These are phyloP conservation scores for Yponomeuta malinellus DNA, from an alignment of 2,888 invertebrate genomes.

Conservation along the genomic window DNA sequence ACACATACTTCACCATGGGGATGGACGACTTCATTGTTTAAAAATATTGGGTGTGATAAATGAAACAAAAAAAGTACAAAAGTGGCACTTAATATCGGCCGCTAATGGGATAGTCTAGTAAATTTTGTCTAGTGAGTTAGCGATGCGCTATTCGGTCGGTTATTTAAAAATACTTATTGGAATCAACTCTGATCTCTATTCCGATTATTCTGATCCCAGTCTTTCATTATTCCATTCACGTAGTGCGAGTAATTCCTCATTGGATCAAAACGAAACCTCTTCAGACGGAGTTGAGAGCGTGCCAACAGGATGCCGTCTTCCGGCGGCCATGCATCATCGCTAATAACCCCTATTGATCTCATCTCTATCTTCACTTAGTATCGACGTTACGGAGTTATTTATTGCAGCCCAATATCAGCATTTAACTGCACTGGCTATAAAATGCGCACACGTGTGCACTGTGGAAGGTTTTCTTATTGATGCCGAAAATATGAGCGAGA, in stretches of 20 bases:
- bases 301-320: slow-evolving; percentile 70
- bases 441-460: neutral
- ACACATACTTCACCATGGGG: too few species aligned
- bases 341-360: slow-evolving; percentile 7
- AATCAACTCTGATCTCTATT: too few species aligned
- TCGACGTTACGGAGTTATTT: neutral
- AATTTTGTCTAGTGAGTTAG: too few species aligned
- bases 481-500: neutral
- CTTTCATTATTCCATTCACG: too few species aligned
- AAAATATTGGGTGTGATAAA: too few species aligned
- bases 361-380: slow-evolving; percentile 4
- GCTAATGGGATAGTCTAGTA: too few species aligned
- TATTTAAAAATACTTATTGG: too few species aligned
- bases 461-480: neutral
- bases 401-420: neutral
- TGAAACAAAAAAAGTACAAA: too few species aligned
- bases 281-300: slow-evolving; percentile 39
- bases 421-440: neutral
- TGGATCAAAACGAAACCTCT: neutral
- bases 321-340: slow-evolving; percentile 29
- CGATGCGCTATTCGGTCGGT: too few species aligned
- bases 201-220: too few species aligned
- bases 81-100: too few species aligned
- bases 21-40: too few species aligned
- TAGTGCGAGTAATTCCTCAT: slow-evolving; percentile 15